Percentiles rank a stretch among this genome's conserved stretches.
Conservation (phyloP, 2,113 vertebrate species). For the Genyomyrus donnyi region DNA sequence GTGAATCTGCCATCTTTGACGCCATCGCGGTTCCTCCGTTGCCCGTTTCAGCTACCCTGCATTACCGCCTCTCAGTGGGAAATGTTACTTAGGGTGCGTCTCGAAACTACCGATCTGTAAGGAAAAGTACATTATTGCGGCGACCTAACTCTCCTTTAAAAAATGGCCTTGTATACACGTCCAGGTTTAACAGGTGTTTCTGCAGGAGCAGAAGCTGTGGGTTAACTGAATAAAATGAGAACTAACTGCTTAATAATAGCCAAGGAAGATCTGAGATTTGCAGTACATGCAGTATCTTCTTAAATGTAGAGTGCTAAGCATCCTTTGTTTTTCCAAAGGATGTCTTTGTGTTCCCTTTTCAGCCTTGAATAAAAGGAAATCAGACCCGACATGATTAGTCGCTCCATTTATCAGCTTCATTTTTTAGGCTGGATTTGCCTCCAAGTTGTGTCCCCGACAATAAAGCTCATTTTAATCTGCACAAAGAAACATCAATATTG, state of each 20-base stretch:
- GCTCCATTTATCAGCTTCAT: neutral
- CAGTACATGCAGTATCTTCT: neutral
- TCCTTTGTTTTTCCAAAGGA: neutral
- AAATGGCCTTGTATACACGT: neutral
- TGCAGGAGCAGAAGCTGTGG: neutral
- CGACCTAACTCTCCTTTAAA: neutral
- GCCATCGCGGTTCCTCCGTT: neutral
- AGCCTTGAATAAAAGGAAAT: neutral
- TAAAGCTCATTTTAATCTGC: neutral
- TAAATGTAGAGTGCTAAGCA: neutral
- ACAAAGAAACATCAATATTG: neutral
- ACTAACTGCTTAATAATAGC: neutral
- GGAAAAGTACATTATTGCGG: neutral
- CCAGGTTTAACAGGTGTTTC: neutral
- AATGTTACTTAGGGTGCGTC: neutral
- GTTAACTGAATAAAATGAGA: neutral
- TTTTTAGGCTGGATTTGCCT: neutral
- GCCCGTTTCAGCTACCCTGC: neutral
- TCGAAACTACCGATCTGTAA: neutral
- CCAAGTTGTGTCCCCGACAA: neutral
- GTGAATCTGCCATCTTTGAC: neutral
- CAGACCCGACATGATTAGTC: neutral
- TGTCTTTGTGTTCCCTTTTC: neutral
- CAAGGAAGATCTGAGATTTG: neutral
- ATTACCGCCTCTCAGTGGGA: neutral